phyloP scores from a whole-genome alignment of 1,140 invertebrate species.

The Drosophila busckii region DNA sequence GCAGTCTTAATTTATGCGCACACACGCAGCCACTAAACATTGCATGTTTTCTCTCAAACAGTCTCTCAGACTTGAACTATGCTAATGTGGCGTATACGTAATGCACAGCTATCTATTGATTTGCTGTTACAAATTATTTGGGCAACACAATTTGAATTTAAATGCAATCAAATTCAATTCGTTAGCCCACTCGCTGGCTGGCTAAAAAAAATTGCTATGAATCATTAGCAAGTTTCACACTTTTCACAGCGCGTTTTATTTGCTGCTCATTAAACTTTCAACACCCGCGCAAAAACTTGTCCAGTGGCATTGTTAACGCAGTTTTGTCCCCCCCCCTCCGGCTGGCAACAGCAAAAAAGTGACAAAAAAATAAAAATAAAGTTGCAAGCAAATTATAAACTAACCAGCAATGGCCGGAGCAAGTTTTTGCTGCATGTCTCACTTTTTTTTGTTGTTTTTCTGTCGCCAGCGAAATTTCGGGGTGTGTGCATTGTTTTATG shows the following conservation, averaged over 20 bases:
- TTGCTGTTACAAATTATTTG: neutral
- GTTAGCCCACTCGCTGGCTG: no score
- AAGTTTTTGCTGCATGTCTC: conserved; percentile 28
- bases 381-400: conserved; percentile 33
- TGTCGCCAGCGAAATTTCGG: conserved; percentile 46
- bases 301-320: conserved; percentile 39
- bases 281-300: conserved; percentile 37
- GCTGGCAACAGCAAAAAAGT: no score
- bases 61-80: conserved; percentile 13
- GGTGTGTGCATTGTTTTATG: conserved; percentile 59
- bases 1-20: conserved; percentile 63
- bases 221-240: conserved; percentile 26
- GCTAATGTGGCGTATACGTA: conserved; percentile 31
- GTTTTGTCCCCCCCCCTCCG: conserved; percentile 27
- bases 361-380: neutral
- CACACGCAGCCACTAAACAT: conserved; percentile 37
- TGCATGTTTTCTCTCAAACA: neutral
- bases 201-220: neutral
- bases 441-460: conserved; percentile 8
- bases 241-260: conserved; percentile 22
- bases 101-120: no score
- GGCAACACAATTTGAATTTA: neutral
- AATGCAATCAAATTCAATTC: conserved; percentile 7
- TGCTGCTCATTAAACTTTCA: conserved; percentile 44
- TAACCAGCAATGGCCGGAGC: conserved; percentile 24